Conservation (phyloP, 2,888 invertebrate genomes). For the Liopterus haemorrhoidalis region DNA sequence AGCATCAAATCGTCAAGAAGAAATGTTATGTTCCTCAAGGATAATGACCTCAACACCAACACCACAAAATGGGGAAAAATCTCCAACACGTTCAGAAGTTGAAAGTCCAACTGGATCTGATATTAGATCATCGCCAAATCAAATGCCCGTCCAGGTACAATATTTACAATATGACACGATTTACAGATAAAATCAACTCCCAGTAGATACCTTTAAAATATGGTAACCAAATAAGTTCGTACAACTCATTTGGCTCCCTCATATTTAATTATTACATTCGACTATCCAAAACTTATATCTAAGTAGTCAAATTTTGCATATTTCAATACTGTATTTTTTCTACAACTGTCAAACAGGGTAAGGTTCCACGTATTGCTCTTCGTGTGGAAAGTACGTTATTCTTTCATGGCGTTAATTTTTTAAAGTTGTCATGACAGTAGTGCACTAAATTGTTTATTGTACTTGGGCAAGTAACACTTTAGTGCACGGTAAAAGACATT, state of each 20-base stretch:
- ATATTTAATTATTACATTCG: background rate
- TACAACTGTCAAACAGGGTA: too few species aligned
- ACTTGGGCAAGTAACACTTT: too few species aligned
- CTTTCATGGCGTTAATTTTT: too few species aligned
- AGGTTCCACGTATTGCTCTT: too few species aligned
- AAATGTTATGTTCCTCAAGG: constrained; percentile 45
- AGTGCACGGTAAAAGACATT: too few species aligned
- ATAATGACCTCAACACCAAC: constrained; percentile 42
- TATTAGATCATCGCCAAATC: constrained; percentile 42
- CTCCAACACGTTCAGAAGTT: constrained; percentile 44
- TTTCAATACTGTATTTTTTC: too few species aligned
- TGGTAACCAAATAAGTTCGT: background rate
- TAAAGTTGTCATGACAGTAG: too few species aligned
- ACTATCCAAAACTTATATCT: constrained; percentile 5
- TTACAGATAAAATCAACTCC: too few species aligned
- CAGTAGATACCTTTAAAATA: too few species aligned
- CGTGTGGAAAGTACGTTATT: too few species aligned
- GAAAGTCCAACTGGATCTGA: constrained; percentile 44
- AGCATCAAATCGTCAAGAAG: constrained; percentile 46
- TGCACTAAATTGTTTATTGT: too few species aligned
- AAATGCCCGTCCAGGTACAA: constrained; percentile 44
- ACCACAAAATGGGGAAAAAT: constrained; percentile 49
- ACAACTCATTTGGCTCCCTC: background rate
- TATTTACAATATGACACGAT: too few species aligned
- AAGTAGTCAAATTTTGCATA: background rate